Conservation (phyloP, 1,140 invertebrate genomes). For the Stratiolaelaps scimitus region DNA sequence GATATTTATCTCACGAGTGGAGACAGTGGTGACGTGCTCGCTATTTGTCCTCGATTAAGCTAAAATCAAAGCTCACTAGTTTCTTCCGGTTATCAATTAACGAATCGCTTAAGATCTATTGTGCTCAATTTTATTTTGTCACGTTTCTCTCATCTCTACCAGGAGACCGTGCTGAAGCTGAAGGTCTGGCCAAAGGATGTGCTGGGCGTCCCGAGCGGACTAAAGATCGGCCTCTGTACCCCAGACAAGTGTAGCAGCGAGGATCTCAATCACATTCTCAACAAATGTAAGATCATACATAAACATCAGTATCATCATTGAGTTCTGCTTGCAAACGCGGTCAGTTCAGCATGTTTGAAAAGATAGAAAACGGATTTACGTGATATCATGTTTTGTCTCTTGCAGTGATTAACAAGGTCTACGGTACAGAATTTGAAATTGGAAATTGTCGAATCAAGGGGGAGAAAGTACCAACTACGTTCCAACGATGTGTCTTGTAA, state of each 20-base stretch:
- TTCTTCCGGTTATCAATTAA: neutral
- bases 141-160: neutral
- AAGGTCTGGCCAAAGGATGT: neutral
- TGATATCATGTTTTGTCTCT: too few species aligned
- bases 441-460: neutral
- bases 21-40: neutral
- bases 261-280: conserved; percentile 6
- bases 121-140: neutral
- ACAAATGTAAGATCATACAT: conserved; percentile 15
- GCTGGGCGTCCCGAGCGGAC: neutral
- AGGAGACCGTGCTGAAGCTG: neutral
- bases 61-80: neutral
- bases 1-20: neutral
- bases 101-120: neutral
- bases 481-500: conserved; percentile 19
- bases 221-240: conserved; percentile 11
- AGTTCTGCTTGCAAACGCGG: too few species aligned
- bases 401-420: conserved; percentile 22
- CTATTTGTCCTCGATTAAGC: neutral
- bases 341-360: too few species aligned
- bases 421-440: neutral
- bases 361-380: too few species aligned
- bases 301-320: too few species aligned
- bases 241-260: neutral
- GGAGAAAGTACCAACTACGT: neutral